Conservation (phyloP, 2,888 invertebrate genomes). For the Rhagonycha fulva region DNA sequence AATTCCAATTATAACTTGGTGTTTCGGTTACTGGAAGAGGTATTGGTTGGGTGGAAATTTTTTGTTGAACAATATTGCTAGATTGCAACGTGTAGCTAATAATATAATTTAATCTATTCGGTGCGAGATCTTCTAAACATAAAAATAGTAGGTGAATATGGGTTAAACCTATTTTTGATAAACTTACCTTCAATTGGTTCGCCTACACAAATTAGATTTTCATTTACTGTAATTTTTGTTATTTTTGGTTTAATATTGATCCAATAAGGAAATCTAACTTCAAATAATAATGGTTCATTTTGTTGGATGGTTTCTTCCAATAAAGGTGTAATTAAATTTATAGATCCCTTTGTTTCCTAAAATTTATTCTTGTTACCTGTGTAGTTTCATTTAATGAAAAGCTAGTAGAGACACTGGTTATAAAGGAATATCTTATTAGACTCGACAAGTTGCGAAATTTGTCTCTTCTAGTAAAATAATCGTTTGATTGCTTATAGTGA, state of each 20-base stretch:
- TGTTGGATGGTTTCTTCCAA: conserved; percentile 46
- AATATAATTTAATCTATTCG: neutral
- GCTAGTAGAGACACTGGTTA: too few relatives aligned
- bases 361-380: conserved; percentile 29
- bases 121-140: neutral
- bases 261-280: conserved; percentile 62
- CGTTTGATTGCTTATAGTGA: too few relatives aligned
- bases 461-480: too few relatives aligned
- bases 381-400: too few relatives aligned
- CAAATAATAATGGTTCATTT: conserved; percentile 57
- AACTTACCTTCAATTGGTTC: conserved; percentile 52
- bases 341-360: conserved; percentile 64
- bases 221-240: conserved; percentile 62
- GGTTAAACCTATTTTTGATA: neutral
- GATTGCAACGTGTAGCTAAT: neutral
- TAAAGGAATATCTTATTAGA: too few relatives aligned
- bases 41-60: too few relatives aligned
- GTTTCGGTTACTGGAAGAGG: neutral
- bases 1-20: too few relatives aligned
- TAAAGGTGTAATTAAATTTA: conserved; percentile 58
- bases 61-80: neutral
- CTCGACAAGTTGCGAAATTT: too few relatives aligned
- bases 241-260: conserved; percentile 59
- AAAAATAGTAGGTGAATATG: neutral
- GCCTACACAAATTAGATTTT: conserved; percentile 62